A percentile compares a stretch with the other conserved stretches of the same genome.
phyloP scores from a whole-genome alignment of 2,888 invertebrate genomes.

The Petrolisthes manimaculis region DNA sequence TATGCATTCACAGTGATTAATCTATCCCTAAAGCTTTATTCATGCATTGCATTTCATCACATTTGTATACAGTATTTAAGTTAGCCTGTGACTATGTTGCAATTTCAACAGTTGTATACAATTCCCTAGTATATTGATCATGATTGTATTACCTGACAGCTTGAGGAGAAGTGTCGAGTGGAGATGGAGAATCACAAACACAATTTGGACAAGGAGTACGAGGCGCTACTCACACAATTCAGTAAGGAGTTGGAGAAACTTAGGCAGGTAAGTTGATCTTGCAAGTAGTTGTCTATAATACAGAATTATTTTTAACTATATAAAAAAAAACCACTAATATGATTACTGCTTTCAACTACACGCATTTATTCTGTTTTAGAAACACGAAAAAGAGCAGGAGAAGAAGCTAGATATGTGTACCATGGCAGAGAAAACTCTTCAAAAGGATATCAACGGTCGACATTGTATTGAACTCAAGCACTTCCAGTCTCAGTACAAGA shows the following conservation, averaged over 20 bases:
- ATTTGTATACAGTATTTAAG: background rate
- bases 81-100: no score
- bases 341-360: background rate
- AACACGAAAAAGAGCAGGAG: conserved; percentile 66
- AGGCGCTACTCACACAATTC: conserved; percentile 90
- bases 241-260: conserved; percentile 91
- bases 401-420: conserved; percentile 59
- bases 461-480: conserved; percentile 81
- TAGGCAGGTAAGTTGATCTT: conserved; percentile 73
- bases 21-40: background rate
- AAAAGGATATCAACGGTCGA: conserved; percentile 46
- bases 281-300: background rate
- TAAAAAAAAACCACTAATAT: background rate
- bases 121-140: background rate
- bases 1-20: no score
- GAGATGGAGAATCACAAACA: conserved; percentile 98
- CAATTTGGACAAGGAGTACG: conserved; percentile 96
- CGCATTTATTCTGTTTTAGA: conserved; percentile 37
- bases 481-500: conserved; percentile 92
- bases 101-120: no score
- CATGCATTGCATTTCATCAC: background rate
- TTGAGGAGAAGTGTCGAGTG: conserved; percentile 94
- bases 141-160: conserved; percentile 71
- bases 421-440: conserved; percentile 38
- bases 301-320: background rate